These are phyloP conservation scores for Sebastes baramenuke DNA, from an alignment of 2,797 vertebrate genomes.

Conservation along the genomic window DNA sequence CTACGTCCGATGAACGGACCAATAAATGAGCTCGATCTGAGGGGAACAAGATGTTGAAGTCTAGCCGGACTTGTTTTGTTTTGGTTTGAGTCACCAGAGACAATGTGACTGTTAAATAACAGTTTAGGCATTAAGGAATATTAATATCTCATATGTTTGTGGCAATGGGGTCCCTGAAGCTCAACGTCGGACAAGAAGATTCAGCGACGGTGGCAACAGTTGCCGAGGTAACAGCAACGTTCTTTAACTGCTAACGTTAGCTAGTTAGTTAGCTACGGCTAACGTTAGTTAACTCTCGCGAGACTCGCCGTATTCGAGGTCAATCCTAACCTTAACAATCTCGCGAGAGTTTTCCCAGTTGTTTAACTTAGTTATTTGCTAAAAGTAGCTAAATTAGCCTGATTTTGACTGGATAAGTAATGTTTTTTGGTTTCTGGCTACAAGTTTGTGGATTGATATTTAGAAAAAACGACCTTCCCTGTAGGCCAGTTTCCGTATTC, in stretches of 20 bases:
- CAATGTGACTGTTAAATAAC: constrained; percentile 13
- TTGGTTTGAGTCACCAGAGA: neutral
- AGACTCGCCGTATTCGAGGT: too few species aligned
- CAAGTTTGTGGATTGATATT: neutral
- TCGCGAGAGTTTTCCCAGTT: too few species aligned
- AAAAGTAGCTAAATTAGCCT: neutral
- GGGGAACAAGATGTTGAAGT: constrained; percentile 2
- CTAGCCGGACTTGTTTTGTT: constrained; percentile 30
- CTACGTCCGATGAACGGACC: constrained; percentile 30
- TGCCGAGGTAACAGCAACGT: constrained; percentile 45
- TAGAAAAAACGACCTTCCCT: accelerated
- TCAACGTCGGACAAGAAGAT: constrained; percentile 20
- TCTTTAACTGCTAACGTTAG: neutral
- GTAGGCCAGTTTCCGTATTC: neutral
- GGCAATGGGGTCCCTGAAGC: constrained; percentile 36
- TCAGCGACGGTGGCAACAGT: constrained; percentile 32
- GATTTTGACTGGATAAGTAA: neutral
- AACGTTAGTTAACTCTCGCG: too few species aligned
- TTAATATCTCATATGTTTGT: neutral
- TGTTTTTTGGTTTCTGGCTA: neutral
- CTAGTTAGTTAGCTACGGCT: neutral
- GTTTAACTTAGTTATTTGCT: neutral
- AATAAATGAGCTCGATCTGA: constrained; percentile 40
- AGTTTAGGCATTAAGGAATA: neutral
- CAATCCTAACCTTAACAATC: too few species aligned